Evolutionary conservation across 1,140 invertebrate genomes (phyloP).

Genomic region (Heliconius congener): DNA sequence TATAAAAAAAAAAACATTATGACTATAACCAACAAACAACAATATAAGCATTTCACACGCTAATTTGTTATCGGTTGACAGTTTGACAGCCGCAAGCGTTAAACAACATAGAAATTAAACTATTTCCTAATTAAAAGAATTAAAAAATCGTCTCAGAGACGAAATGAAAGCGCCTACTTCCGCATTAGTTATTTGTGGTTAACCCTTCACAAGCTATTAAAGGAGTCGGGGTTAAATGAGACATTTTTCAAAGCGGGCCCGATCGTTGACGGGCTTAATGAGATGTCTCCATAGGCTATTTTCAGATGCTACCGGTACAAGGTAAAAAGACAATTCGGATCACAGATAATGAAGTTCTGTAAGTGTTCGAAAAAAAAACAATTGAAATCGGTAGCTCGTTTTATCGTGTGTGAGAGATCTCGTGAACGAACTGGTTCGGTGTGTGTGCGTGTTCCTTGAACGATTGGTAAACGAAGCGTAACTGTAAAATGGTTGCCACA

Average conservation of each 20-base stretch:
- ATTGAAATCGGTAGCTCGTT: conserved; percentile 37
- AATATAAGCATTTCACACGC: conserved; percentile 59
- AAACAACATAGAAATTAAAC: conserved; percentile 72
- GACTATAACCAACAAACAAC: conserved; percentile 25
- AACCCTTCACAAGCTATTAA: conserved; percentile 76
- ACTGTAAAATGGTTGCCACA: conserved; percentile 53
- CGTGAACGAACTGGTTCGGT: conserved; percentile 36
- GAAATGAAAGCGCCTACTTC: conserved; percentile 65
- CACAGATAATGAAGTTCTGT: conserved; percentile 56
- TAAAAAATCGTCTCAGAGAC: conserved; percentile 61
- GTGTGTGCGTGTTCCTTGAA: conserved; percentile 50
- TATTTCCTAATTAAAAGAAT: conserved; percentile 79
- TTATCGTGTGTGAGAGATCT: conserved; percentile 30
- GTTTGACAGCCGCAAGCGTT: conserved; percentile 48
- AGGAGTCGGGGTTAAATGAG: conserved; percentile 76
- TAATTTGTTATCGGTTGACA: conserved; percentile 60
- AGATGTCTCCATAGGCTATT: conserved; percentile 76
- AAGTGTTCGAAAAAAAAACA: conserved; percentile 43
- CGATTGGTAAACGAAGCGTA: conserved; percentile 62
- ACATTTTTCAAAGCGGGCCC: conserved; percentile 74
- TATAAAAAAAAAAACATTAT: neutral
- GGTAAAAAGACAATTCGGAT: conserved; percentile 47
- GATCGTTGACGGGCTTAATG: conserved; percentile 73
- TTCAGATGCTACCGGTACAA: conserved; percentile 54
- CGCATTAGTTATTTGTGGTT: conserved; percentile 75